Base-by-base conservation (phyloP, 2,113 vertebrate species). In the Chitala chitala region DNA sequence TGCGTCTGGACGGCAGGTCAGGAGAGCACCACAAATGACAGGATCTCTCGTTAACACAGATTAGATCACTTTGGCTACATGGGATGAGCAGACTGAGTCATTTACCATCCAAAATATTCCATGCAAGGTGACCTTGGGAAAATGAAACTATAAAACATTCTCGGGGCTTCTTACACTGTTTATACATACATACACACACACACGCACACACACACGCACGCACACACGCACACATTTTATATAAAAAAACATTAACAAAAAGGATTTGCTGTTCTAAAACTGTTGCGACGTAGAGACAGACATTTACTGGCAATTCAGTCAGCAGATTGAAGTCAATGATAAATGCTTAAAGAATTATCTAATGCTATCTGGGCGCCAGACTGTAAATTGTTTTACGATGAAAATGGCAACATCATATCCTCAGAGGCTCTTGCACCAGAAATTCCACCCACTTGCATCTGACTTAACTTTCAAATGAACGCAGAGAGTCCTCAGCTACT, bases 371-470 rank as follows among this genome's bases (percentile, higher is more conserved):
- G 36, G 36, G 33, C 7, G n/a, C n/a, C n/a, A n/a, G n/a, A 48
- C 63, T 54, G 42, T 26, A 51, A 38, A 24, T 13, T 29, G 22
- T 55, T 54, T 44, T 33, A 7, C 0, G 36, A 63, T 54, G 48
- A 74, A 61, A 0, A 42, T 40, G 26, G 55, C 38, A 20, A 74
- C 61, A 66, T 63, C 73, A 38, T 20, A 33, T 68, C 29, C 26
- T 2, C 55, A 1, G 13, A n/a, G 26, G 55, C 20, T 24, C 54
- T 29, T 46, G 22, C 55, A 61, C 10, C 36, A 72, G 54, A 55
- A 46, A 42, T 48, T 29, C 71, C 55, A 17, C 40, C 15, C 54
- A 61, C 15, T 29, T 22, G 15, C 15, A 33, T 38, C 51, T 64
- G 29, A 64, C 8, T 59, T 63, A 15, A 44, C 26, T 68, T 68